Evolutionary conservation across 2,888 invertebrate genomes (phyloP).

Genomic region (Lagria hirta): DNA sequence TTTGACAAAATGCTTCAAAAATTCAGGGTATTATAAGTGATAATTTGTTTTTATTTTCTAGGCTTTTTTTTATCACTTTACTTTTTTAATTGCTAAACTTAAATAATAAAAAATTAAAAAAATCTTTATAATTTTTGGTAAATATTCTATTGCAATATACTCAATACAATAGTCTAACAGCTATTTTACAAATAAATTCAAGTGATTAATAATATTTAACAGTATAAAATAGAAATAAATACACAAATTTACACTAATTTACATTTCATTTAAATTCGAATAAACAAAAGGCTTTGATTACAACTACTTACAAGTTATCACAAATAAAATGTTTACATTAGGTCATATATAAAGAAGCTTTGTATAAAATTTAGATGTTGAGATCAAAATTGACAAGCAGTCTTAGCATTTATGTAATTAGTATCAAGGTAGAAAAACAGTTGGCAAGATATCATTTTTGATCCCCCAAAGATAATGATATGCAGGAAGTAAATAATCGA

Average conservation of each 20-base stretch:
- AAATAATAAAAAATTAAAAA: not conserved
- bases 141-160: slow-evolving; percentile 46
- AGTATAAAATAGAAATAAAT: slow-evolving; percentile 50
- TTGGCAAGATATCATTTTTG: slow-evolving; percentile 47
- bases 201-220: slow-evolving; percentile 38
- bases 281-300: slow-evolving; percentile 16
- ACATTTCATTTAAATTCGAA: slow-evolving; percentile 29
- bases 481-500: slow-evolving; percentile 37
- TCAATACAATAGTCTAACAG: slow-evolving; percentile 53
- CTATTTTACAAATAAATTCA: slow-evolving; percentile 52
- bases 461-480: slow-evolving; percentile 45
- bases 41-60: no score
- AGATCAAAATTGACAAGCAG: slow-evolving; percentile 51
- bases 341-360: slow-evolving; percentile 30
- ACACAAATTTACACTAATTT: slow-evolving; percentile 50
- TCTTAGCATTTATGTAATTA: slow-evolving; percentile 42
- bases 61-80: no score
- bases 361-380: slow-evolving; percentile 39
- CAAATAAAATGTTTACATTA: slow-evolving; percentile 26
- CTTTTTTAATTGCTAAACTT: no score
- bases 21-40: no score
- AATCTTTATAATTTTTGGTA: slow-evolving; percentile 27
- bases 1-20: no score
- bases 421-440: slow-evolving; percentile 30
- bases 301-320: slow-evolving; percentile 26